Conservation (phyloP, 2,113 vertebrate species). For the Probosciger aterrimus region DNA sequence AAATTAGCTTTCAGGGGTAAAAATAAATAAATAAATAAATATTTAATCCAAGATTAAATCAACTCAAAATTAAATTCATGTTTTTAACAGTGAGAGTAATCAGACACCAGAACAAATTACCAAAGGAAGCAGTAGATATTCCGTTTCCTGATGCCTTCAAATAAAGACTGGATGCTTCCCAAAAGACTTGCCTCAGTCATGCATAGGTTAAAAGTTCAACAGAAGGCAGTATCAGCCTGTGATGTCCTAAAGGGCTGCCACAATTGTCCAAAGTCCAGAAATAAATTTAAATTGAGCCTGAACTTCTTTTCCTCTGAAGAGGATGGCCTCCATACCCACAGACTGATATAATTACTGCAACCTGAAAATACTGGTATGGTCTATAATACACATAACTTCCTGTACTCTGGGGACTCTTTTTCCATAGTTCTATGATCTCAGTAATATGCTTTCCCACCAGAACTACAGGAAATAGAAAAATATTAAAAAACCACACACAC, state of each 20-base stretch:
- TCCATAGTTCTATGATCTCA: conserved; percentile 20
- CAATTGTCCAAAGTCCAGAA: not conserved
- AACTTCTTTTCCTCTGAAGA: not conserved
- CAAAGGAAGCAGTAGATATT: conserved; percentile 24
- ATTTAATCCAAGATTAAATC: not conserved
- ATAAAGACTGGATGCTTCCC: conserved; percentile 13
- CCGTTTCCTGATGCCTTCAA: conserved; percentile 21
- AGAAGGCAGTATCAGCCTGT: not conserved
- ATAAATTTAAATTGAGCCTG: conserved; percentile 10
- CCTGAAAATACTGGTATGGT: not conserved
- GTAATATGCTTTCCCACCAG: not conserved
- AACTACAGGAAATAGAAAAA: not conserved
- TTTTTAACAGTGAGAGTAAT: conserved; percentile 5
- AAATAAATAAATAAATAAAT: not conserved
- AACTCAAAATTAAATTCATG: conserved; percentile 25
- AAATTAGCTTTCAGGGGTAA: not conserved
- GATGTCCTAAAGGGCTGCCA: not conserved
- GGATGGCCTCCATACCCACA: not conserved
- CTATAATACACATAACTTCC: not conserved
- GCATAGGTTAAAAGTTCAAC: conserved; percentile 36
- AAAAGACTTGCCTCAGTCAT: conserved; percentile 10
- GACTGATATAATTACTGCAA: not conserved
- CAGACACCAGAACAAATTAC: conserved; percentile 24
- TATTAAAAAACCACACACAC: not conserved
- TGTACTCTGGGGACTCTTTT: not conserved